A percentile compares a stretch with the other conserved stretches of the same genome.
Conservation (phyloP, 2,113 vertebrate species). For the Oryzias celebensis region DNA sequence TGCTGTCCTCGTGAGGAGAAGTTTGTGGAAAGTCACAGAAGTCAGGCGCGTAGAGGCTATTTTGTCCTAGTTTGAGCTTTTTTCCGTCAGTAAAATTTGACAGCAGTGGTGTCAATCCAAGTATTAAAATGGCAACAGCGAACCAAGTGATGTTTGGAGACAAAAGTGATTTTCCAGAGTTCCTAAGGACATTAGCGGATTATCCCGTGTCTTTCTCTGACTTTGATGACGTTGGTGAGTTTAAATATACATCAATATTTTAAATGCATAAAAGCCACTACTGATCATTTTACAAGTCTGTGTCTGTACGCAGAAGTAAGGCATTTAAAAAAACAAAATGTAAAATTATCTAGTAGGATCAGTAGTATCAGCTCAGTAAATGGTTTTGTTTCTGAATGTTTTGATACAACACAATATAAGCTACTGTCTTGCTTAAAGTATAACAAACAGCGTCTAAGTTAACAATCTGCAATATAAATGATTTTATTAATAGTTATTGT, state of each 20-base stretch:
- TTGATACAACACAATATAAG: too few relatives aligned
- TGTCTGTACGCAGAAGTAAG: too few relatives aligned
- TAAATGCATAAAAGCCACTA: too few relatives aligned
- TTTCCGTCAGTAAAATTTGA: not conserved
- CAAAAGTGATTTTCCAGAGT: constrained; percentile 83
- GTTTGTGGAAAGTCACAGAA: constrained; percentile 37
- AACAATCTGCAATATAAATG: too few relatives aligned
- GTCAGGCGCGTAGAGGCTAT: not conserved
- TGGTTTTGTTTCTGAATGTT: too few relatives aligned
- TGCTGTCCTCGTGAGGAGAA: constrained; percentile 48
- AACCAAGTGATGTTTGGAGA: constrained; percentile 48
- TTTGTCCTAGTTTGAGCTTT: not conserved
- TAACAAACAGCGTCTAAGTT: too few relatives aligned
- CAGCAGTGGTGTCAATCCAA: not conserved
- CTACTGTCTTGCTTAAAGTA: too few relatives aligned
- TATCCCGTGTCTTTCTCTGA: constrained; percentile 80
- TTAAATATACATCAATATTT: not conserved
- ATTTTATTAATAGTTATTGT: too few relatives aligned
- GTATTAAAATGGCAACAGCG: constrained; percentile 48
- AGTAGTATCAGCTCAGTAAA: too few relatives aligned
- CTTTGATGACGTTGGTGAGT: constrained; percentile 75
- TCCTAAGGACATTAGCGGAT: constrained; percentile 86
- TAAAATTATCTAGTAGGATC: too few relatives aligned
- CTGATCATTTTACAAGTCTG: too few relatives aligned
- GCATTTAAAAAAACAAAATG: too few relatives aligned